These are phyloP conservation scores for Arremon brunneinucha DNA, from an alignment of 2,797 vertebrate genomes.

Conservation along the genomic window DNA sequence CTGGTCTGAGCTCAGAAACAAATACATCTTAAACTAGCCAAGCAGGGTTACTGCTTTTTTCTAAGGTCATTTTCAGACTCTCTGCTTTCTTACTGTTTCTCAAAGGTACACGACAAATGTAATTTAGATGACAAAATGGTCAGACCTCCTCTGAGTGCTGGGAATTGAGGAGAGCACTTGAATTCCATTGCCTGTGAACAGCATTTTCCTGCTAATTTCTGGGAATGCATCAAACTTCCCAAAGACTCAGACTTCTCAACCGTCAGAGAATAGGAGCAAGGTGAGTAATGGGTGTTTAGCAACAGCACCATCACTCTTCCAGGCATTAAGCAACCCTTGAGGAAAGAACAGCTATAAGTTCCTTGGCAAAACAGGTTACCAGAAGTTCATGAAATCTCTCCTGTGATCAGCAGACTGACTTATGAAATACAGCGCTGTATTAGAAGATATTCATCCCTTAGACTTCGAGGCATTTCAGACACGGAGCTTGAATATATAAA, in stretches of 20 bases:
- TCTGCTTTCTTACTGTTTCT: background rate
- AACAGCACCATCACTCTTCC: background rate
- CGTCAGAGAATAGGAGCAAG: background rate
- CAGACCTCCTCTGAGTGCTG: background rate
- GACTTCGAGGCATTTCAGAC: background rate
- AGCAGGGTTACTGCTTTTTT: background rate
- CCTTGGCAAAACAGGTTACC: background rate
- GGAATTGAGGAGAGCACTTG: background rate
- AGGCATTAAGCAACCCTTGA: background rate
- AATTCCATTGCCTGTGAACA: background rate
- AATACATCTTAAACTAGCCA: background rate
- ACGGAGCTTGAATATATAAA: background rate
- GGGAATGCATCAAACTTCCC: background rate
- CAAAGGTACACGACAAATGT: background rate
- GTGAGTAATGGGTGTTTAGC: background rate
- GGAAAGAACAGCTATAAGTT: background rate
- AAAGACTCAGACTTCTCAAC: background rate
- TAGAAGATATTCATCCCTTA: background rate
- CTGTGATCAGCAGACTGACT: background rate
- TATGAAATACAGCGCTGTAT: background rate
- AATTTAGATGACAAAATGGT: background rate
- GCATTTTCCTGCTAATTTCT: background rate
- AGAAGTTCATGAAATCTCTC: background rate
- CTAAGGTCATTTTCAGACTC: background rate
- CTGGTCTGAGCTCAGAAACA: background rate